Evolutionary conservation across 2,797 vertebrate genomes (phyloP).

Genomic region (Champsocephalus esox): DNA sequence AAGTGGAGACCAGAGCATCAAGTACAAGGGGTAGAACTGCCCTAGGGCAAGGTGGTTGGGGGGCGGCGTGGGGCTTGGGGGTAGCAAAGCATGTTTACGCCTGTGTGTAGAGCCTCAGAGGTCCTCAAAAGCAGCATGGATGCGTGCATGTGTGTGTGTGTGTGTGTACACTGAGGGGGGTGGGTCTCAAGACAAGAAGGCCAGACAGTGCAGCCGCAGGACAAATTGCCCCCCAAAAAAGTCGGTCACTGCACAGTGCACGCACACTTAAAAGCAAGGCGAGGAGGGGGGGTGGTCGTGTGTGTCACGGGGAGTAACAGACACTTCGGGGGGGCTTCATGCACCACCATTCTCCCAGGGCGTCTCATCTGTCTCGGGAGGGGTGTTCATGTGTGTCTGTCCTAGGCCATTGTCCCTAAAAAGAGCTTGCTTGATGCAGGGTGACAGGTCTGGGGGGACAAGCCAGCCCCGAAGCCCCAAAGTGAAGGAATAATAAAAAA

Average conservation of each 20-base stretch:
- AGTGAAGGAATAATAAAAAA: slow-evolving; percentile 43
- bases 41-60: slow-evolving; percentile 46
- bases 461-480: slow-evolving; percentile 55
- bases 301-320: slow-evolving; percentile 57
- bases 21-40: slow-evolving; percentile 55
- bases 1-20: slow-evolving; percentile 47
- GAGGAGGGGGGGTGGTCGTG: slow-evolving; percentile 17
- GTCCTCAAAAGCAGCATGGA: too few relatives aligned
- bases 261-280: slow-evolving; percentile 57
- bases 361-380: slow-evolving; percentile 69
- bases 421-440: slow-evolving; percentile 68
- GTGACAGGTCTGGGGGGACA: slow-evolving; percentile 77
- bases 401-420: slow-evolving; percentile 74
- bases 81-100: slow-evolving; percentile 39
- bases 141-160: slow-evolving; percentile 4
- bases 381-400: slow-evolving; percentile 43
- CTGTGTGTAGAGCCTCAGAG: slow-evolving; percentile 29
- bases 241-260: slow-evolving; percentile 80
- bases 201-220: slow-evolving; percentile 75
- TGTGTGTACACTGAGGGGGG: not conserved
- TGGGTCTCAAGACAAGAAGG: slow-evolving; percentile 69
- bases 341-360: slow-evolving; percentile 69
- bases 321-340: slow-evolving; percentile 55
- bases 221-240: slow-evolving; percentile 76
- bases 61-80: slow-evolving; percentile 10